Evolutionary conservation across 2,888 invertebrate species (phyloP).

Genomic region (Epinotia bilunana): DNA sequence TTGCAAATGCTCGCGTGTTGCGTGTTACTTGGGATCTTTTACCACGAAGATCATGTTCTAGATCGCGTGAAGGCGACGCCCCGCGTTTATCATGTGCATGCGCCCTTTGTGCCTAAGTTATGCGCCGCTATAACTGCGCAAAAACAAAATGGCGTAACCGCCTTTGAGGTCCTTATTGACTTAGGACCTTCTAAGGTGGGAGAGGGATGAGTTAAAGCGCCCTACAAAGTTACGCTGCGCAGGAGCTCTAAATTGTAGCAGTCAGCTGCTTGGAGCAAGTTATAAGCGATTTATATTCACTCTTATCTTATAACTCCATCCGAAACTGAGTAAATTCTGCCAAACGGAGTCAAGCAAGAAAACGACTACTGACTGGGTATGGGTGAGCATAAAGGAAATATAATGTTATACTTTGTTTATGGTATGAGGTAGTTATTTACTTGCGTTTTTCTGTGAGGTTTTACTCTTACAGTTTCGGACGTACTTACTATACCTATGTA

Average conservation of each 20-base stretch:
- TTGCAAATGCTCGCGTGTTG: not conserved
- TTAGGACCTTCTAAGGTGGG: not conserved
- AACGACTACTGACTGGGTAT: too few species aligned
- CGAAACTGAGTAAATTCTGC: too few species aligned
- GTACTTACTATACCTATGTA: too few species aligned
- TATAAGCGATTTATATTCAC: not conserved
- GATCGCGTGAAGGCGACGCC: constrained; percentile 43
- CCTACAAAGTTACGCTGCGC: constrained; percentile 42
- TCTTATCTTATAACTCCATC: too few species aligned
- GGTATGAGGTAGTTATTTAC: too few species aligned
- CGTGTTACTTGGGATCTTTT: not conserved
- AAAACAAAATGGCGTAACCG: not conserved
- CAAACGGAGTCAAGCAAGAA: too few species aligned
- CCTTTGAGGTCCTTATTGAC: not conserved
- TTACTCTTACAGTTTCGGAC: too few species aligned
- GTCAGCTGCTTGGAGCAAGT: constrained; percentile 7
- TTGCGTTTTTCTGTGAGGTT: too few species aligned
- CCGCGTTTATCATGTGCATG: constrained; percentile 31
- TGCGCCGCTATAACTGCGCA: constrained; percentile 24
- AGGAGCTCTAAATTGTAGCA: constrained; percentile 38
- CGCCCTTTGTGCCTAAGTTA: constrained; percentile 43
- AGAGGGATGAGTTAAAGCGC: constrained; percentile 34
- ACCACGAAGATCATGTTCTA: not conserved
- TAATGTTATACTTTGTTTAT: too few species aligned
- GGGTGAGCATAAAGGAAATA: too few species aligned